Percentiles rank a stretch among this genome's conserved stretches.
phyloP scores from a whole-genome alignment of 2,113 vertebrate species.

The Dissostichus mawsoni region DNA sequence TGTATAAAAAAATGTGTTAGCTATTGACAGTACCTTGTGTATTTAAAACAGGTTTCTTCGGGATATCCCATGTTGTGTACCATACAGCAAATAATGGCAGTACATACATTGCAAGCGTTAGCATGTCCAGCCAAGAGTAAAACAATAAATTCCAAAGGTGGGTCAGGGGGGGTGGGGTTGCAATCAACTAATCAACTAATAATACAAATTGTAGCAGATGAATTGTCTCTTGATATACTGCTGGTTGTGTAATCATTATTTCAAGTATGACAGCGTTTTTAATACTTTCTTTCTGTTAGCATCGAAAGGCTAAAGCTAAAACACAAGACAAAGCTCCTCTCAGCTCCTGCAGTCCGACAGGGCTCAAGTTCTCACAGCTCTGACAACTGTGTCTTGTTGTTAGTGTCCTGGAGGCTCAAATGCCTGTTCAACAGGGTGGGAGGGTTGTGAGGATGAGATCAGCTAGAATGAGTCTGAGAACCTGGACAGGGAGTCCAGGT shows the following conservation, averaged over 20 bases:
- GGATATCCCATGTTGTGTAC: too few relatives aligned
- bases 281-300: not conserved
- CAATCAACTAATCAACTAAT: not conserved
- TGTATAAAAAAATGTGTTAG: too few relatives aligned
- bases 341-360: constrained; percentile 27
- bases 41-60: too few relatives aligned
- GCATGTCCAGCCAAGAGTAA: not conserved
- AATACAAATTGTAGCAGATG: not conserved
- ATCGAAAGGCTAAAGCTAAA: not conserved
- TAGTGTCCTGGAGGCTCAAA: constrained; percentile 21
- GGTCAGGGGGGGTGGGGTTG: not conserved
- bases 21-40: too few relatives aligned
- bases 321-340: constrained; percentile 33
- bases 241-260: not conserved
- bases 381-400: constrained; percentile 44
- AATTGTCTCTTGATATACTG: not conserved
- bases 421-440: constrained; percentile 21
- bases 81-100: too few relatives aligned
- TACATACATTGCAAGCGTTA: not conserved
- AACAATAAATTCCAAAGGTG: not conserved
- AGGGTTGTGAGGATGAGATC: constrained; percentile 27
- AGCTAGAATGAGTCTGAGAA: constrained; percentile 42
- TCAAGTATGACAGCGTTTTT: not conserved
- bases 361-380: constrained; percentile 42
- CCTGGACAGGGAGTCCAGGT: constrained; percentile 10